phyloP scores from a whole-genome alignment of 2,113 vertebrate species.

The Dicentrarchus labrax region DNA sequence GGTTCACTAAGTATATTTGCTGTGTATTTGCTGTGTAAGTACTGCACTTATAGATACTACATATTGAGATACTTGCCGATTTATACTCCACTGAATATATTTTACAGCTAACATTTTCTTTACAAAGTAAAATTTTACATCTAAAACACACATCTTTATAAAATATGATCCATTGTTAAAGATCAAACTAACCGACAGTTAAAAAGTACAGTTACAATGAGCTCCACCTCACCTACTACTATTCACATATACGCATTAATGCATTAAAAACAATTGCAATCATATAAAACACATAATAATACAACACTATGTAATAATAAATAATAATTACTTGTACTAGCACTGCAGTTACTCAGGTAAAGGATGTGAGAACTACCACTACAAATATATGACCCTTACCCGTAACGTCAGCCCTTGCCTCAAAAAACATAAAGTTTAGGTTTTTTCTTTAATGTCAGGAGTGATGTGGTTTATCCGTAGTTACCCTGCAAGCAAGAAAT shows the following conservation, averaged over 20 bases:
- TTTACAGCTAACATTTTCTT: not conserved
- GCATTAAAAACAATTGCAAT: not conserved
- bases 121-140: not conserved
- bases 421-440: not conserved
- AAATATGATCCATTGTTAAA: not conserved
- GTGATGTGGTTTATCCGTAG: not conserved
- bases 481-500: not conserved
- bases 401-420: not conserved
- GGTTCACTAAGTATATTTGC: not conserved
- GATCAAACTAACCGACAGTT: not conserved
- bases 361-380: not conserved
- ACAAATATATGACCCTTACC: not conserved
- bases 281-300: not conserved
- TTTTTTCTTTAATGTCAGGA: not conserved
- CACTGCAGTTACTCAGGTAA: not conserved
- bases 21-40: not conserved
- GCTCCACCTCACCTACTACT: not conserved
- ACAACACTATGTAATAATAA: not conserved
- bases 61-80: not conserved
- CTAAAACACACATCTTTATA: not conserved
- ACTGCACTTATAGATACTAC: no score
- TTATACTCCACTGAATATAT: not conserved
- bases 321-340: not conserved
- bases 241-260: not conserved
- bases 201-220: no score